Percentiles rank a stretch among this genome's conserved stretches.
Conservation (phyloP, 2,888 invertebrate species). For the Melipona beecheii region DNA sequence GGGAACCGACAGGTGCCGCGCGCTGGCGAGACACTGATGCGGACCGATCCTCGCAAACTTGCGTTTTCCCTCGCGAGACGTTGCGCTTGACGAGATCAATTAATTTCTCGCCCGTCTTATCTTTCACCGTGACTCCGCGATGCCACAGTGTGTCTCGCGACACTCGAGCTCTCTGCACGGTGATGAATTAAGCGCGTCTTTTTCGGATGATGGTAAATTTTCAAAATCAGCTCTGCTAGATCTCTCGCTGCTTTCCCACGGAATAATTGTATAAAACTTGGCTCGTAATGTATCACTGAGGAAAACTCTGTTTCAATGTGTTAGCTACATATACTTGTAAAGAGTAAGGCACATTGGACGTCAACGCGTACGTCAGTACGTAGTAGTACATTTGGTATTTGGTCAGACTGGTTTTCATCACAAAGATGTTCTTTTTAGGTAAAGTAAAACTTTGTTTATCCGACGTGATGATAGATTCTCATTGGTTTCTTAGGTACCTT, state of each 20-base stretch:
- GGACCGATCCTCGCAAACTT: constrained; percentile 33
- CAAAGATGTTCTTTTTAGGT: no score
- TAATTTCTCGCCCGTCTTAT: constrained; percentile 26
- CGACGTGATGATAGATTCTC: no score
- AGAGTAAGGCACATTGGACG: no score
- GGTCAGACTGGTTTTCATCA: no score
- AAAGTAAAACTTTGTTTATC: no score
- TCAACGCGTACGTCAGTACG: no score
- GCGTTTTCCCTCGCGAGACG: constrained; percentile 23
- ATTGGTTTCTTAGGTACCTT: no score
- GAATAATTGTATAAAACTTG: neutral
- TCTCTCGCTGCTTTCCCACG: neutral
- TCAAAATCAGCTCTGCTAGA: neutral
- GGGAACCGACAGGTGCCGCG: constrained; percentile 44
- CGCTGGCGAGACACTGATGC: constrained; percentile 54
- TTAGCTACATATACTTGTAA: no score
- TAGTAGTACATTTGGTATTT: no score
- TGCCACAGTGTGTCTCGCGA: neutral
- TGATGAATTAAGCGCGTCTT: neutral
- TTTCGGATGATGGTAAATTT: neutral
- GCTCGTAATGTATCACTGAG: neutral
- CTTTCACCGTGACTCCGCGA: neutral
- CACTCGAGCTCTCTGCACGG: neutral
- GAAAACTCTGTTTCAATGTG: neutral
- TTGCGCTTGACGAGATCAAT: constrained; percentile 24